Evolutionary conservation across 2,113 vertebrate genomes (phyloP).

Genomic region (Dermatemys mawii): DNA sequence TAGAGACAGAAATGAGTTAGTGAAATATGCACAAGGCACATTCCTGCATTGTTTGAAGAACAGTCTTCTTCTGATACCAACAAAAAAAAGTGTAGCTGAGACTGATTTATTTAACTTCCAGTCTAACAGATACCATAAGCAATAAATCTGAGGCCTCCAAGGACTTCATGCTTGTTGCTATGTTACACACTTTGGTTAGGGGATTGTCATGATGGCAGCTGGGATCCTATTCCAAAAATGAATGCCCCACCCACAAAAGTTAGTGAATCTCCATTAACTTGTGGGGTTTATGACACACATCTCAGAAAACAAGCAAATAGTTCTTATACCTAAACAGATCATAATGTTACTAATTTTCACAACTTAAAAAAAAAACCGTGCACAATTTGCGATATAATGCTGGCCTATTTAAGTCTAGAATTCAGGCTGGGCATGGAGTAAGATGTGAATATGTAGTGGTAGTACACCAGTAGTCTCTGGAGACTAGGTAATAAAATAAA

Average conservation of each 20-base stretch:
- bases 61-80: neutral
- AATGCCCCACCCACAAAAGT: neutral
- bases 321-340: too few species aligned
- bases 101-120: conserved; percentile 7
- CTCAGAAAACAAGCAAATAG: conserved; percentile 17
- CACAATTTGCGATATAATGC: neutral
- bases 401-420: neutral
- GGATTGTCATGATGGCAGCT: conserved; percentile 20
- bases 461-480: neutral
- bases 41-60: neutral
- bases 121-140: too few species aligned
- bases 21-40: neutral
- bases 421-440: neutral
- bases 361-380: conserved; percentile 11
- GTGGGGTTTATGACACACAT: neutral
- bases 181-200: neutral
- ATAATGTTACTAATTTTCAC: conserved; percentile 13
- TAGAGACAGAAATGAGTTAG: neutral
- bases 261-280: neutral
- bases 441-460: neutral
- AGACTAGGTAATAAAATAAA: neutral
- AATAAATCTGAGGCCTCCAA: neutral
- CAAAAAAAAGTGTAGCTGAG: neutral
- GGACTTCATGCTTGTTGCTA: neutral
- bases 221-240: conserved; percentile 19